These are phyloP conservation scores for Micrastur ruficollis DNA, from an alignment of 2,797 vertebrate species.

Conservation along the genomic window DNA sequence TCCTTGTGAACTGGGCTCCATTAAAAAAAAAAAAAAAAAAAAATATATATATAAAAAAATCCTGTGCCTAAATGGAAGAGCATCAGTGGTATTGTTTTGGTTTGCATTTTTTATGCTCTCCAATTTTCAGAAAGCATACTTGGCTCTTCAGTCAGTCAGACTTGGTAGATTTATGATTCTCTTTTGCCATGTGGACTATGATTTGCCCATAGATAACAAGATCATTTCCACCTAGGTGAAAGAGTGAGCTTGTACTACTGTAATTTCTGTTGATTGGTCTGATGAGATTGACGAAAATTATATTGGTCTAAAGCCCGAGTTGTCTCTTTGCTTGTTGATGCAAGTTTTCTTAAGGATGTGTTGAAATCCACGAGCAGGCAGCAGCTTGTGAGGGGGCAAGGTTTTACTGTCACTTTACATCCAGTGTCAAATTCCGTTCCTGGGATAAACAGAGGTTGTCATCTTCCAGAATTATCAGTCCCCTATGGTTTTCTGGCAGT, in stretches of 20 bases:
- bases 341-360: neutral
- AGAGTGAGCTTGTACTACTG: neutral
- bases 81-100: neutral
- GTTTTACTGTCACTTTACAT: neutral
- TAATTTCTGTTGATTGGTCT: neutral
- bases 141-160: neutral
- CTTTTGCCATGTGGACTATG: neutral
- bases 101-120: neutral
- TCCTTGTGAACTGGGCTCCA: neutral
- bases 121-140: neutral
- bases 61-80: neutral
- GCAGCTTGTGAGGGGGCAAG: neutral
- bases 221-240: neutral
- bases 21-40: neutral
- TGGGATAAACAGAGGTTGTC: neutral
- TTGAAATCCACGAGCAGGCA: neutral
- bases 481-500: neutral
- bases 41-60: too few species aligned
- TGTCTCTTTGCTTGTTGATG: neutral
- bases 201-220: neutral
- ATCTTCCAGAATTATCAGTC: neutral
- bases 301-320: neutral
- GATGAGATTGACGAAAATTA: neutral
- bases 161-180: neutral
- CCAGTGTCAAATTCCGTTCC: neutral